A percentile compares a stretch with the other conserved stretches of the same genome.
Conservation (phyloP, 1,140 invertebrate genomes). For the Belonocnema kinseyi region DNA sequence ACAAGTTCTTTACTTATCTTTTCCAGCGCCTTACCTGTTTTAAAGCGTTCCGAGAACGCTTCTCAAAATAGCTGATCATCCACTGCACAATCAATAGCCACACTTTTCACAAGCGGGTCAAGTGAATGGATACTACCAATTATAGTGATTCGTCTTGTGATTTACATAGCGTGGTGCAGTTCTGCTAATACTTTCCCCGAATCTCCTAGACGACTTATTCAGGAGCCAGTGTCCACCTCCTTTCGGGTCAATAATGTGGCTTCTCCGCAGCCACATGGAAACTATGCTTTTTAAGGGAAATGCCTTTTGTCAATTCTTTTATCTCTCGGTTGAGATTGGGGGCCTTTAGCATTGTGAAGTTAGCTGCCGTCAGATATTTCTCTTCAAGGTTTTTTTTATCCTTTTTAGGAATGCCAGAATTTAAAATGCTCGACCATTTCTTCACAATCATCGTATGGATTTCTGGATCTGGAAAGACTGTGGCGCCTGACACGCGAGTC, state of each 20-base stretch:
- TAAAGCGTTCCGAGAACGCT: not conserved
- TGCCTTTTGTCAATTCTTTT: not conserved
- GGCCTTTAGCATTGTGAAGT: not conserved
- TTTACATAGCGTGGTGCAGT: too few relatives aligned
- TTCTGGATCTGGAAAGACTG: too few relatives aligned
- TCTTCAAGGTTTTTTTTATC: too few relatives aligned
- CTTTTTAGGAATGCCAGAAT: not conserved
- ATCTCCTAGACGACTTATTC: not conserved
- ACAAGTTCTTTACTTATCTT: not conserved
- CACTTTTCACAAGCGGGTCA: too few relatives aligned
- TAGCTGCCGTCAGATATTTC: too few relatives aligned
- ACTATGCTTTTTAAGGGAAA: not conserved
- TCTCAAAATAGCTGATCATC: too few relatives aligned
- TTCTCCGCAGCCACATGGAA: not conserved
- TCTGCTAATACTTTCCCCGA: not conserved
- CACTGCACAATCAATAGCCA: too few relatives aligned
- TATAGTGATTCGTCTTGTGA: too few relatives aligned
- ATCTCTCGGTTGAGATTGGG: not conserved
- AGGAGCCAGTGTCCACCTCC: not conserved
- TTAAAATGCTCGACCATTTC: not conserved
- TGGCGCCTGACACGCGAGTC: too few relatives aligned
- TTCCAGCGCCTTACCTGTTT: not conserved
- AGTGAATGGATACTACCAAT: too few relatives aligned
- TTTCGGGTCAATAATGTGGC: not conserved
- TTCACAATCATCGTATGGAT: too few relatives aligned